Evolutionary conservation across 2,113 vertebrate species (phyloP).

Genomic region (Pluvialis apricaria): DNA sequence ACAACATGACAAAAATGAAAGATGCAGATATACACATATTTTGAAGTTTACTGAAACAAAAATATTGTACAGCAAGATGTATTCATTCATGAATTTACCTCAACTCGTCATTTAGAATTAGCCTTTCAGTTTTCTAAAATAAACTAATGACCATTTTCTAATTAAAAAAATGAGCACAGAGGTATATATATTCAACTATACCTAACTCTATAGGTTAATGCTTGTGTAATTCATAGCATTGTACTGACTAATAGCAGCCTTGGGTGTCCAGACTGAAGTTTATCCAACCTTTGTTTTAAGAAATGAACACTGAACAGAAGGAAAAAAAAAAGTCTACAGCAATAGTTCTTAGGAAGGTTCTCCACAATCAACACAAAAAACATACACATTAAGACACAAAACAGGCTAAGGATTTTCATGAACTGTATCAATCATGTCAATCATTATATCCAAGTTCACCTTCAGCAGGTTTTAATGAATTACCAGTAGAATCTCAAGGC

Average conservation of each 20-base stretch:
- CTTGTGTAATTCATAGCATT: neutral
- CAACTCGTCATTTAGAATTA: neutral
- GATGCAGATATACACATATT: slow-evolving; percentile 23
- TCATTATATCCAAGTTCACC: neutral
- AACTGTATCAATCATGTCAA: neutral
- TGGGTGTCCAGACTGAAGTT: neutral
- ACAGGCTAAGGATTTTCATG: neutral
- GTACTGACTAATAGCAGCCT: neutral
- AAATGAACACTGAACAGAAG: neutral
- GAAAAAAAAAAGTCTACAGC: neutral
- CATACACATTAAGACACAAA: neutral
- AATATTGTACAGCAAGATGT: neutral
- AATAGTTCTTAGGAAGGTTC: neutral
- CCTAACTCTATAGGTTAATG: neutral
- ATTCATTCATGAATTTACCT: neutral
- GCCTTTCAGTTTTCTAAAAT: neutral
- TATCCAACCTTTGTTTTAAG: neutral
- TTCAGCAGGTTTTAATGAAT: neutral
- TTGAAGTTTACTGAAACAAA: neutral
- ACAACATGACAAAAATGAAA: slow-evolving; percentile 54
- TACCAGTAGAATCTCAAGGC: neutral
- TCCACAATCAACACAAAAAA: neutral
- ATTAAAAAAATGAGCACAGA: neutral
- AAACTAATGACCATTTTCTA: neutral
- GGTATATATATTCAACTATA: neutral